These are phyloP conservation scores for Athalia cordata DNA, from an alignment of 2,888 invertebrate species.

Conservation along the genomic window DNA sequence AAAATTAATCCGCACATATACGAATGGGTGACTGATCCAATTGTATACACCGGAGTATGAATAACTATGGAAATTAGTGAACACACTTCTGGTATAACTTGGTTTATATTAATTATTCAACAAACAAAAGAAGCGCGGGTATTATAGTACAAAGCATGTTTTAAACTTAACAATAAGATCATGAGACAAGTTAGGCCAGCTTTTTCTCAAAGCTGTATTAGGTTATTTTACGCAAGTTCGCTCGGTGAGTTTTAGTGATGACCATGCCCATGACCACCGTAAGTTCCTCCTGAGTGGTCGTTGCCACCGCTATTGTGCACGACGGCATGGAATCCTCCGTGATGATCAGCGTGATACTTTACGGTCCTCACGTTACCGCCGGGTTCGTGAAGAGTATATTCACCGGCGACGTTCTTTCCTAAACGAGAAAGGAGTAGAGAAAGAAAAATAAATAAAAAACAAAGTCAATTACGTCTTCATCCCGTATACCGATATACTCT, in stretches of 20 bases:
- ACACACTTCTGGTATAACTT: too few relatives aligned
- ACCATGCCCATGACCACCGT: constrained; percentile 59
- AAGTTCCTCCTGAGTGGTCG: constrained; percentile 67
- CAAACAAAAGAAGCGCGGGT: background rate
- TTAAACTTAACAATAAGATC: constrained; percentile 31
- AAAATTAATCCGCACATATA: too few relatives aligned
- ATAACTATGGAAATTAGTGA: too few relatives aligned
- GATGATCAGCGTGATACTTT: constrained; percentile 69
- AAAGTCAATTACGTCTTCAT: constrained; percentile 27
- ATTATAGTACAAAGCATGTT: constrained; percentile 23
- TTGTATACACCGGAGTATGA: too few relatives aligned
- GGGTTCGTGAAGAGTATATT: constrained; percentile 71
- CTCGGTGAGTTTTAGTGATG: constrained; percentile 49
- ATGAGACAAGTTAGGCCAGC: background rate
- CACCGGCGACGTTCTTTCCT: constrained; percentile 69
- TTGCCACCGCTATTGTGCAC: constrained; percentile 70
- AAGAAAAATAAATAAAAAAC: background rate
- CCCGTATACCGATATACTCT: background rate
- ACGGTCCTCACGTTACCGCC: constrained; percentile 69
- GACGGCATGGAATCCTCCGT: constrained; percentile 71
- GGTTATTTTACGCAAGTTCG: background rate
- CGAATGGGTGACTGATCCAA: too few relatives aligned
- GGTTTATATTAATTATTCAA: constrained; percentile 29
- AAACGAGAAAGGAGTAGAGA: constrained; percentile 8
- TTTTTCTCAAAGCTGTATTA: background rate